Percentiles rank a stretch among this genome's conserved stretches.
Evolutionary conservation across 2,797 vertebrate genomes (phyloP).

Genomic region (Sphenodon punctatus): DNA sequence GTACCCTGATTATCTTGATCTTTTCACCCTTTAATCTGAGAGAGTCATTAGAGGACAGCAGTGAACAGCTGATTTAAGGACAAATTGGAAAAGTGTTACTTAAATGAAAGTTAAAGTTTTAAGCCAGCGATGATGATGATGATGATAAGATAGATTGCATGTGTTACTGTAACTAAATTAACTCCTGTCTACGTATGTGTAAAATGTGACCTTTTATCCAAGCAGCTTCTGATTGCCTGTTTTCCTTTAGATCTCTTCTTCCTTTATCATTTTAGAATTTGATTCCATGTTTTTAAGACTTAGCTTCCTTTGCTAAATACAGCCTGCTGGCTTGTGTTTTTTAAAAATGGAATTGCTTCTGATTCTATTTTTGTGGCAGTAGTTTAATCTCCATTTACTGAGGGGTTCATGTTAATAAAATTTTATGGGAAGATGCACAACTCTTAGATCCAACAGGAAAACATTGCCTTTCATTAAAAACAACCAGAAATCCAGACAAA

Average conservation of each 20-base stretch:
- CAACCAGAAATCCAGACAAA: neutral
- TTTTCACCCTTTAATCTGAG: neutral
- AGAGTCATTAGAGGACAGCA: neutral
- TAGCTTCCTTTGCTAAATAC: neutral
- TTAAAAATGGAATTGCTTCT: neutral
- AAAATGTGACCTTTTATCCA: neutral
- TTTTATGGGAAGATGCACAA: no score
- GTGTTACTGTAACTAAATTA: neutral
- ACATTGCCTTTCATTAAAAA: slow-evolving; percentile 8
- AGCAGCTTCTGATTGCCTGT: neutral
- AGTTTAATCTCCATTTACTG: slow-evolving; percentile 19
- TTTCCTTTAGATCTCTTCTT: neutral
- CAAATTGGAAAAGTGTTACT: neutral
- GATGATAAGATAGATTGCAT: neutral
- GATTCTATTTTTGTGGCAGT: slow-evolving; percentile 39
- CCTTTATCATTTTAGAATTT: neutral
- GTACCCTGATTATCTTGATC: neutral
- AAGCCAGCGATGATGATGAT: neutral
- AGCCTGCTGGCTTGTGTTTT: slow-evolving; percentile 1
- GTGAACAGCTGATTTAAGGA: neutral
- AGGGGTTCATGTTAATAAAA: no score
- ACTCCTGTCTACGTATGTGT: fast-evolving
- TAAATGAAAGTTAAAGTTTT: no score
- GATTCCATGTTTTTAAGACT: neutral
- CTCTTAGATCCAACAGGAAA: neutral